Evolutionary conservation across 2,888 invertebrate genomes (phyloP).

Genomic region (Andrena bicolor): DNA sequence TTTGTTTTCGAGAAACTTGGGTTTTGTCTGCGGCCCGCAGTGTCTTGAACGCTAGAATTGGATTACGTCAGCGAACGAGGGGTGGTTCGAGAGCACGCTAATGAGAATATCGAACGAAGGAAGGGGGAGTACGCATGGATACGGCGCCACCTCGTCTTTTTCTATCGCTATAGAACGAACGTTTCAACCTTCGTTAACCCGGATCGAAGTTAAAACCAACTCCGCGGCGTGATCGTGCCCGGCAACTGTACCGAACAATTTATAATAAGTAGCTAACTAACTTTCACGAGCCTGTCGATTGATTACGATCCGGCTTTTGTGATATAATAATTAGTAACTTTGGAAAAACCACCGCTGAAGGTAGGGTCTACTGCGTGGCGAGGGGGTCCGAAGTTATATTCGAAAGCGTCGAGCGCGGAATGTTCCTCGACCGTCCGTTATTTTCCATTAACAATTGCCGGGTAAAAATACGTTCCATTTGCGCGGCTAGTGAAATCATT

Average conservation of each 20-base stretch:
- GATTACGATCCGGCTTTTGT: constrained; percentile 42
- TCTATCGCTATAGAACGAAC: not conserved
- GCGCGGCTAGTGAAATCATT: constrained; percentile 1
- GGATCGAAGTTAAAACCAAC: constrained; percentile 40
- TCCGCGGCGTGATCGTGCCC: constrained; percentile 20
- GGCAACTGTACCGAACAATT: constrained; percentile 37
- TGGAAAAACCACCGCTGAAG: not conserved
- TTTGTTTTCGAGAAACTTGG: constrained; percentile 6
- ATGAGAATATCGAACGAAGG: constrained; percentile 15
- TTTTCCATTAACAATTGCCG: constrained; percentile 36
- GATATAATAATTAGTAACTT: constrained; percentile 49
- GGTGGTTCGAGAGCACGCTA: constrained; percentile 1
- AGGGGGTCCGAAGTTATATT: constrained; percentile 10
- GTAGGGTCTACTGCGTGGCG: no score
- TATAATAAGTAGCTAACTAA: constrained; percentile 57
- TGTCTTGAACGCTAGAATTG: constrained; percentile 14
- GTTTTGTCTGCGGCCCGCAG: constrained; percentile 9
- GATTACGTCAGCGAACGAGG: constrained; percentile 10
- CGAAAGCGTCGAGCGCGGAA: not conserved
- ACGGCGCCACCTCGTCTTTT: not conserved
- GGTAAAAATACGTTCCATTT: constrained; percentile 20
- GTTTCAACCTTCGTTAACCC: constrained; percentile 33
- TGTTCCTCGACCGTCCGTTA: not conserved
- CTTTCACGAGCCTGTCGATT: constrained; percentile 46
- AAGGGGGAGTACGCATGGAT: not conserved